Base-by-base conservation (phyloP, 2,797 vertebrate genomes). In the Pristis pectinata region DNA sequence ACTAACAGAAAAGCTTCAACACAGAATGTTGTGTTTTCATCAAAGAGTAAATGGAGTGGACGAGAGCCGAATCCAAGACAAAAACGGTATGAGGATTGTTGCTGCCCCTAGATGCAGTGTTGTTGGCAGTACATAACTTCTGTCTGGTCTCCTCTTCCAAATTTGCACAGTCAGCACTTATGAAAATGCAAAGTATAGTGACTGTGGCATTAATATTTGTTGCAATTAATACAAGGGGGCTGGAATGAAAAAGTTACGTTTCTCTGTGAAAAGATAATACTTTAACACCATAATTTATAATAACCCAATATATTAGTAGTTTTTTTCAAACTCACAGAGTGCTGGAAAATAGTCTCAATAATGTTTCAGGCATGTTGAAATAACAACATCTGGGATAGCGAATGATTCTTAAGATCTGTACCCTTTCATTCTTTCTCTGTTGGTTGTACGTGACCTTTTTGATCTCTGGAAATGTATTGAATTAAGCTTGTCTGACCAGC, bases 41-140 rank as follows among this genome's bases (percentile, higher is more conserved):
- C 24, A 85, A 56, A 49, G 80, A 49, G 97, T 98, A 91, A 99
- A 99, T 15, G 98, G 98, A 94, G 96, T 98, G 2, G 99, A 99
- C 94, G 99, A 99, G 97, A 99, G 99, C 96, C 98, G 99, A 95
- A 97, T 99, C 96, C 99, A 99, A 96, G 99, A 99, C 96, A 99
- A 99, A 97, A 99, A 99, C 0, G 99, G 99, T 99, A 96, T 97
- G 96, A 94, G 30, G 27, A 27, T 4, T 61, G 1, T 30, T 59
- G 41, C 41, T 67, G 27, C 89, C 19, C 24, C 37, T 2, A 93
- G 37, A 24, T 67, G 67, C 27, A 49, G 27, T 30, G 24, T 72
- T 74, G 5, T 24, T 44, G 27, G 0, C 41, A 93, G 22, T 24
- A 72, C 70, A 49, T 49, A 49, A 59, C n/a, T 92, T 67, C 64